Conservation (phyloP, 2,797 vertebrate species). For the Leucoraja ocellata region DNA sequence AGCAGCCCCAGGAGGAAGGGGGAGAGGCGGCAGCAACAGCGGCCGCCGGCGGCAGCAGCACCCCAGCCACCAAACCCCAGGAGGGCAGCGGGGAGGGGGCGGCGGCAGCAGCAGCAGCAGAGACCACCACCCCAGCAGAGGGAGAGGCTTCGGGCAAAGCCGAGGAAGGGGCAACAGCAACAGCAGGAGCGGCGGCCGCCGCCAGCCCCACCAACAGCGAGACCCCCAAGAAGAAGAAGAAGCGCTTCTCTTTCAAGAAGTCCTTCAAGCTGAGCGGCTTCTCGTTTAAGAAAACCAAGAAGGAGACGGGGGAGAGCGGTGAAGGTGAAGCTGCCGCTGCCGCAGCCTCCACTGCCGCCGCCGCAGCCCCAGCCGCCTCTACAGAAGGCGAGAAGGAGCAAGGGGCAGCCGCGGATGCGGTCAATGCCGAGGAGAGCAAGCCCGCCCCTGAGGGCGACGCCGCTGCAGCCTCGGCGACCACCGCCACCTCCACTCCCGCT, state of each 20-base stretch:
- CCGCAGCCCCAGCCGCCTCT: too few relatives aligned
- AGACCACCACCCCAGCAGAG: slow-evolving; percentile 58
- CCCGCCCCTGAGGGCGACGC: slow-evolving; percentile 56
- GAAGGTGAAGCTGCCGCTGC: slow-evolving; percentile 61
- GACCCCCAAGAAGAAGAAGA: slow-evolving; percentile 95
- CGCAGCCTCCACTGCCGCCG: slow-evolving; percentile 26
- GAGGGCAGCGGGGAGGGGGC: slow-evolving; percentile 58
- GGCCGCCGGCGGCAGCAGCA: slow-evolving; percentile 62
- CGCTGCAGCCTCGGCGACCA: slow-evolving; percentile 44
- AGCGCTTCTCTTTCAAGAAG: slow-evolving; percentile 92
- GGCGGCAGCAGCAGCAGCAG: slow-evolving; percentile 49
- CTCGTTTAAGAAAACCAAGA: slow-evolving; percentile 92
- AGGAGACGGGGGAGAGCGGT: slow-evolving; percentile 73
- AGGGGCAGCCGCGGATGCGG: slow-evolving; percentile 48
- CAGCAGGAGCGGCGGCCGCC: slow-evolving; percentile 55
- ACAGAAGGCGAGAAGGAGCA: slow-evolving; percentile 58
- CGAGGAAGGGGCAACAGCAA: slow-evolving; percentile 56
- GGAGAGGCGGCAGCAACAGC: slow-evolving; percentile 43
- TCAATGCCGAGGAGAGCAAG: slow-evolving; percentile 57
- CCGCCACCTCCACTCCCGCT: slow-evolving; percentile 44
- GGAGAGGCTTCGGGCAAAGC: slow-evolving; percentile 74
- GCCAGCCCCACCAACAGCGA: slow-evolving; percentile 68
- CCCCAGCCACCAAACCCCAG: background rate
- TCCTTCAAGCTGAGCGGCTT: slow-evolving; percentile 92
- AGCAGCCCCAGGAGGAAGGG: slow-evolving; percentile 19